These are phyloP conservation scores for Platichthys stellatus DNA, from an alignment of 2,113 vertebrate species.

Conservation along the genomic window DNA sequence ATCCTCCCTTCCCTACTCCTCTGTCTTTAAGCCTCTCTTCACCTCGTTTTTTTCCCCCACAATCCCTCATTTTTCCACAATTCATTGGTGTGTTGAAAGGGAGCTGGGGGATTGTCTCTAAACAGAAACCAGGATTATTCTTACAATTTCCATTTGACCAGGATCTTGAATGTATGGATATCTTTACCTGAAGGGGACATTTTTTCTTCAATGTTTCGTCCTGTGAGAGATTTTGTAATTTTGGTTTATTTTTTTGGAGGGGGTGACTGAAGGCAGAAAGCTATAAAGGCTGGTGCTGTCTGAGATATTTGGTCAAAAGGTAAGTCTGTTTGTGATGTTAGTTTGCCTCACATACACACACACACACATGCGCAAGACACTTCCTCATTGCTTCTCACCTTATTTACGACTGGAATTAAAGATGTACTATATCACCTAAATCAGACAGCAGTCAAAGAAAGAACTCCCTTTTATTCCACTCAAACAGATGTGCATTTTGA, in stretches of 20 bases:
- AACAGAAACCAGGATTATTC: slow-evolving; percentile 69
- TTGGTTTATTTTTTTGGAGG: slow-evolving; percentile 15
- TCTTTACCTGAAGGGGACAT: slow-evolving; percentile 36
- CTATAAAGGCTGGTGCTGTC: slow-evolving; percentile 37
- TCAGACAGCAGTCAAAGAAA: slow-evolving; percentile 13
- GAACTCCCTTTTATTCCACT: not conserved
- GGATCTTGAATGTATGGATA: slow-evolving; percentile 66
- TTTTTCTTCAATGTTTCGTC: slow-evolving; percentile 12
- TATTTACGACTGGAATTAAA: slow-evolving; percentile 11
- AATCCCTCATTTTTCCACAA: slow-evolving; percentile 55
- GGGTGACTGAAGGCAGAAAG: slow-evolving; percentile 43
- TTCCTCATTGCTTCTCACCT: not conserved
- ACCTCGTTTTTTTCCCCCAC: slow-evolving; percentile 51
- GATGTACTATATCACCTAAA: slow-evolving; percentile 24
- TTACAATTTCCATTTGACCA: slow-evolving; percentile 31
- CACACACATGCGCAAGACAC: not conserved
- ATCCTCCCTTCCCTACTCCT: slow-evolving; percentile 57
- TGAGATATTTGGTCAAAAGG: slow-evolving; percentile 64
- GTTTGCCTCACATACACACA: slow-evolving; percentile 23
- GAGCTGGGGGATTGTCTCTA: slow-evolving; percentile 54
- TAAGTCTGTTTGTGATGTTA: slow-evolving; percentile 58
- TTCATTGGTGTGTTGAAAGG: slow-evolving; percentile 59
- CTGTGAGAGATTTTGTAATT: slow-evolving; percentile 1
- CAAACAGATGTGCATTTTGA: slow-evolving; percentile 12
- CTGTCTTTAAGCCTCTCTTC: slow-evolving; percentile 68